Evolutionary conservation across 2,113 vertebrate species (phyloP), one percentile per base, ranked within the genome.

Genomic region (Callospermophilus lateralis): DNA sequence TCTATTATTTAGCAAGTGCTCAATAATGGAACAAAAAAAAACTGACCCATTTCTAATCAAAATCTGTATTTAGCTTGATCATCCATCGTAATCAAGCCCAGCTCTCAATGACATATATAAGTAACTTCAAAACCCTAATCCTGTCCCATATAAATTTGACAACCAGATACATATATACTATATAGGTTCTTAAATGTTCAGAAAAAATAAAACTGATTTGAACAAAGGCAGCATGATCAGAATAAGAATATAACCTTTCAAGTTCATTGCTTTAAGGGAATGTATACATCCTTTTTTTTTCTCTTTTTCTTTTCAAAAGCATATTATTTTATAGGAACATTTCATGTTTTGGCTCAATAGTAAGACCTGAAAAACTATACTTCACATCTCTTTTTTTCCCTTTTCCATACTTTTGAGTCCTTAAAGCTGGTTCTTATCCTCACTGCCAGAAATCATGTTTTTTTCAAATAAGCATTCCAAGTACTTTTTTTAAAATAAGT

Each of bases 221-320:
- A 96, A 92, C 72, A 95, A 97, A 89, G 78, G 76, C 37, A 86
- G 83, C 55, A 93, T 53, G 39, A 94, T 45, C 24, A 73, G 83
- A 94, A 87, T 86, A 93, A 94, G 58, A 96, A 91, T 74, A 85
- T 63, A 94, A 87, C 65, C 77, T 92, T 89, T 48, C 42, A 97
- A 94, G 89, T 90, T 94, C 19, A 91, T 1, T 94, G 92, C 93
- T 96, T 93, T 96, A 78, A 97, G 37, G 70, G 84, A 90, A 93
- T 74, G 24, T 67, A 90, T 10, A 22, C 1, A 93, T 78, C 58
- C 3, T 68, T 67, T 63, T 80, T 13, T 94, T 72, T n/a, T 63
- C 68, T 67, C 28, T 90, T 32, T 63, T 73, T 72, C 22, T 37
- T 90, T 91, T 73, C 8, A 67, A 90, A 95, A 87, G 32, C 1